Percentiles rank a stretch among this genome's conserved stretches.
These are phyloP conservation scores for Tyrannus savana DNA, from an alignment of 2,113 vertebrate species.

Conservation along the genomic window DNA sequence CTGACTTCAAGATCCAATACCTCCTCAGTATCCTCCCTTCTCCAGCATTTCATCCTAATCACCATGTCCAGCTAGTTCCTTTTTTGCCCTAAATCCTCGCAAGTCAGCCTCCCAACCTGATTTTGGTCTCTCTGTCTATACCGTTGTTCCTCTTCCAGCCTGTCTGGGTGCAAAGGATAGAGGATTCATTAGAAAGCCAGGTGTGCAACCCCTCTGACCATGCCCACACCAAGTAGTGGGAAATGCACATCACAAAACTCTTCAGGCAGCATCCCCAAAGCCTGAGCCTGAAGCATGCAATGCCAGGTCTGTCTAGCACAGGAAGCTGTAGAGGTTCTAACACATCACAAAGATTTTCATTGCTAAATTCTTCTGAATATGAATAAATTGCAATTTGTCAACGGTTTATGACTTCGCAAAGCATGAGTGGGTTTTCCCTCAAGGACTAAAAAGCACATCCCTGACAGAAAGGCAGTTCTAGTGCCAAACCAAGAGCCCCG, in stretches of 20 bases:
- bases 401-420: constrained; percentile 34
- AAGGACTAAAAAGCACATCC: neutral
- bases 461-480: neutral
- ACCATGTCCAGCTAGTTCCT: neutral
- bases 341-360: neutral
- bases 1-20: neutral
- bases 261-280: neutral
- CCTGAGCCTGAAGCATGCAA: neutral
- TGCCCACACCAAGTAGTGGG: neutral
- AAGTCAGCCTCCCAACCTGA: neutral
- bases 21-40: neutral
- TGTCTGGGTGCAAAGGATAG: neutral
- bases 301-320: neutral
- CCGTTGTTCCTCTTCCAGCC: neutral
- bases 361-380: neutral
- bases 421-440: neutral
- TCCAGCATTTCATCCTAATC: neutral
- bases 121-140: neutral
- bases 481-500: neutral
- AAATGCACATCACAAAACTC: neutral
- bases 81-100: neutral
- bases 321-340: neutral
- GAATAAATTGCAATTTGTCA: neutral
- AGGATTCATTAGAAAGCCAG: neutral
- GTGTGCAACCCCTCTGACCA: neutral